Conservation (phyloP, 2,888 invertebrate species). For the Drosophila recens region DNA sequence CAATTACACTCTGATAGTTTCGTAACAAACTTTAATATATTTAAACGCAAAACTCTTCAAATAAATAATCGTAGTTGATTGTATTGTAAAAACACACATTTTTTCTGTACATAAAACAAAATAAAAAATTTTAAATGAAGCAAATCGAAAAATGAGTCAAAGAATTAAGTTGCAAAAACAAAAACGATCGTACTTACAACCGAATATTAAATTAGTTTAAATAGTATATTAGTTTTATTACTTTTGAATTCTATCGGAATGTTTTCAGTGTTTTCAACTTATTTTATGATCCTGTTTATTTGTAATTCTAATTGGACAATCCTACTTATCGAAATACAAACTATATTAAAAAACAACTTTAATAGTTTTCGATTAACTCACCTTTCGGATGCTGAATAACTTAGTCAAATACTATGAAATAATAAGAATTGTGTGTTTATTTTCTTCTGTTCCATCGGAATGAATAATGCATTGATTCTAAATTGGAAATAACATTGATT, state of each 20-base stretch:
- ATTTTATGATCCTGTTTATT: neutral
- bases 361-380: neutral
- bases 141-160: neutral
- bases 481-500: constrained; percentile 5
- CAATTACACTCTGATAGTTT: constrained; percentile 23
- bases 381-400: neutral
- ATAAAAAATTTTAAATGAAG: constrained; percentile 33
- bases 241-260: neutral
- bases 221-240: too few species aligned
- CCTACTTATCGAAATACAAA: neutral
- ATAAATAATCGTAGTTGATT: constrained; percentile 48
- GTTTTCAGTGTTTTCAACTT: neutral
- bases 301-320: neutral
- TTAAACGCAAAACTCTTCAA: constrained; percentile 35
- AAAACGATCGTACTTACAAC: neutral
- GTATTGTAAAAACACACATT: constrained; percentile 42
- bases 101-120: constrained; percentile 55
- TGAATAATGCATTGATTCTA: constrained; percentile 6
- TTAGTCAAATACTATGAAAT: neutral
- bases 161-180: neutral
- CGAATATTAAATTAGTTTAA: neutral
- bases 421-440: neutral
- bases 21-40: constrained; percentile 22
- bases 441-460: constrained; percentile 7
- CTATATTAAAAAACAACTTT: neutral